These are phyloP conservation scores for Capricornis sumatraensis DNA, from an alignment of 2,113 vertebrate species.

Conservation along the genomic window DNA sequence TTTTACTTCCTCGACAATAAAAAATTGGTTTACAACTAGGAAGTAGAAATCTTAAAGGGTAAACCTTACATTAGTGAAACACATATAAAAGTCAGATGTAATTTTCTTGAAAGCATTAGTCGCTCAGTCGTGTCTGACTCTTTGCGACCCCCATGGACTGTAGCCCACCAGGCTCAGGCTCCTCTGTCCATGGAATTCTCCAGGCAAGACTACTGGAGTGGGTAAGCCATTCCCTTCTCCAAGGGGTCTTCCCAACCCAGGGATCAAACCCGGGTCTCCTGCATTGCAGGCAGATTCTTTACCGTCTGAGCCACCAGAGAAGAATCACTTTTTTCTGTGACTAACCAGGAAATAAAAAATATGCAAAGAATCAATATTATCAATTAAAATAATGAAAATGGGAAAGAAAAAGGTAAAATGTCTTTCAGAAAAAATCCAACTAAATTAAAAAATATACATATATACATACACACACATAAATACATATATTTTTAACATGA, in stretches of 20 bases:
- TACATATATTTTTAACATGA: neutral
- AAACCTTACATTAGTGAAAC: neutral
- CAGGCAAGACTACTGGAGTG: neutral
- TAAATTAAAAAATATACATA: neutral
- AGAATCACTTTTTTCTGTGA: slow-evolving; percentile 6
- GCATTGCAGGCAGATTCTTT: neutral
- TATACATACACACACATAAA: neutral
- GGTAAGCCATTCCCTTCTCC: neutral
- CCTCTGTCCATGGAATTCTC: neutral
- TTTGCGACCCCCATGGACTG: neutral
- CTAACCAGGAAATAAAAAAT: slow-evolving; percentile 41
- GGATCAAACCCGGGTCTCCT: neutral
- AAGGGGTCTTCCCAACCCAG: neutral
- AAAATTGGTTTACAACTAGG: slow-evolving; percentile 19
- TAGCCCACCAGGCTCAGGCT: neutral
- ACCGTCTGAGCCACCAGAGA: neutral
- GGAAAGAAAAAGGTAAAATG: neutral
- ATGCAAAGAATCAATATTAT: slow-evolving; percentile 24
- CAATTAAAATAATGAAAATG: slow-evolving; percentile 26
- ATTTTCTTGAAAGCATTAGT: neutral
- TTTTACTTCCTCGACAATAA: slow-evolving; percentile 10
- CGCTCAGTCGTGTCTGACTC: neutral
- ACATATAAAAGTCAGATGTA: slow-evolving; percentile 15
- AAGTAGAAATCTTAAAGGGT: neutral
- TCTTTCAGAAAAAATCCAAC: neutral